Evolutionary conservation across 2,888 invertebrate genomes (phyloP).

Genomic region (Nesidiocoris tenuis): DNA sequence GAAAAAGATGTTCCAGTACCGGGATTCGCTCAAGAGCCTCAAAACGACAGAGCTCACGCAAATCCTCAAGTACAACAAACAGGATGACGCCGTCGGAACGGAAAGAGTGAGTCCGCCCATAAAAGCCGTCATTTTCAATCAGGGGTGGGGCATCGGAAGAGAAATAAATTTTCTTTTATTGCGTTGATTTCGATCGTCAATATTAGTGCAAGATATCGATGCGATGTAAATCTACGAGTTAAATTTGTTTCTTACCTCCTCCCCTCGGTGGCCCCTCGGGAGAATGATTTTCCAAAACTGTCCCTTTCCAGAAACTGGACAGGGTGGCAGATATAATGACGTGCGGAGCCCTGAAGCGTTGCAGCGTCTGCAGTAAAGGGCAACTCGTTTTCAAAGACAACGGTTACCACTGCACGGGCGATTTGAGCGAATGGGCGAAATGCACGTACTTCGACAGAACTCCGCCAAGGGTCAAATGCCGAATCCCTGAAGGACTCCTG

Average conservation of each 20-base stretch:
- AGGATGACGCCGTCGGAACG: slow-evolving; percentile 66
- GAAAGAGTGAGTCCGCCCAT: slow-evolving; percentile 64
- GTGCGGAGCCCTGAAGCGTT: slow-evolving; percentile 80
- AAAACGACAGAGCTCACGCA: slow-evolving; percentile 63
- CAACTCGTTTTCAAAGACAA: slow-evolving; percentile 68
- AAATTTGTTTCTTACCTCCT: too few species aligned
- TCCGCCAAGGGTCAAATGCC: slow-evolving; percentile 71
- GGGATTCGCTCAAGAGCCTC: slow-evolving; percentile 65
- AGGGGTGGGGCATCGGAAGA: too few species aligned
- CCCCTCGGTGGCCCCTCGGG: too few species aligned
- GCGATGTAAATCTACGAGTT: too few species aligned
- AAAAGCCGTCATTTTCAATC: too few species aligned
- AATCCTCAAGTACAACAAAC: slow-evolving; percentile 71
- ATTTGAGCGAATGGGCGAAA: slow-evolving; percentile 85
- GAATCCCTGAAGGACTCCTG: slow-evolving; percentile 63
- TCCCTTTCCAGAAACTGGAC: slow-evolving; percentile 70
- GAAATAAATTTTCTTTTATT: too few species aligned
- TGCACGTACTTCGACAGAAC: slow-evolving; percentile 71
- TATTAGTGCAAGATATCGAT: too few species aligned
- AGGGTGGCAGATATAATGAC: slow-evolving; percentile 78
- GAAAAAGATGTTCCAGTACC: slow-evolving; percentile 65
- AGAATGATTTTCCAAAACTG: too few species aligned
- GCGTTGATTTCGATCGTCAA: too few species aligned
- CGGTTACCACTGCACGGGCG: slow-evolving; percentile 83
- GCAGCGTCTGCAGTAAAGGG: slow-evolving; percentile 74